These are phyloP conservation scores for Ceratina australensis DNA, from an alignment of 1,140 invertebrate species.

Conservation along the genomic window DNA sequence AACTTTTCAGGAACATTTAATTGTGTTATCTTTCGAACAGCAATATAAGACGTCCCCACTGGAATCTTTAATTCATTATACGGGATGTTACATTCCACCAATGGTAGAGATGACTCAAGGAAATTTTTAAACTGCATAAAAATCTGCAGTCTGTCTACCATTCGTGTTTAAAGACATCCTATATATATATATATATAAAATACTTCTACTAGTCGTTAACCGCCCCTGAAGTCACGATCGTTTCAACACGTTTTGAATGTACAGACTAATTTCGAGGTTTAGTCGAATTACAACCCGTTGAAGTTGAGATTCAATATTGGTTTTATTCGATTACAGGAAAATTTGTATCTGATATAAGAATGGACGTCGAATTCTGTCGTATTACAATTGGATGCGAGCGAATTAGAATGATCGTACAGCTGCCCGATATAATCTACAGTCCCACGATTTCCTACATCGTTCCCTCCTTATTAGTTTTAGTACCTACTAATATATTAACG, in stretches of 20 bases:
- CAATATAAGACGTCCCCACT: not conserved
- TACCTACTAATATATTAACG: constrained; percentile 5
- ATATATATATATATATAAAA: too few relatives aligned
- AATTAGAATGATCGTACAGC: constrained; percentile 1
- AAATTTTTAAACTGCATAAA: not conserved
- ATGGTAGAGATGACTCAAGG: too few relatives aligned
- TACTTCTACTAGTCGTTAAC: too few relatives aligned
- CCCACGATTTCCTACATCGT: constrained; percentile 7
- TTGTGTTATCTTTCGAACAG: not conserved
- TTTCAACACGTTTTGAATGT: too few relatives aligned
- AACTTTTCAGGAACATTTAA: too few relatives aligned
- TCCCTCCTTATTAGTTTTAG: too few relatives aligned
- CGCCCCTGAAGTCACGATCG: too few relatives aligned
- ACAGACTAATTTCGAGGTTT: not conserved
- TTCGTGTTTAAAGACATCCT: too few relatives aligned
- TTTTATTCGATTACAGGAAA: constrained; percentile 44
- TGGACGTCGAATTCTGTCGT: constrained; percentile 23
- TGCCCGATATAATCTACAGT: not conserved
- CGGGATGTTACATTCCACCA: too few relatives aligned
- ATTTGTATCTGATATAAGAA: constrained; percentile 25
- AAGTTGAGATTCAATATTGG: constrained; percentile 23
- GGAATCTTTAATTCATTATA: not conserved
- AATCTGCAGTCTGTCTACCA: too few relatives aligned
- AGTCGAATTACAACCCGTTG: constrained; percentile 4
- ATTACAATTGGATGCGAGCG: constrained; percentile 30